Conservation (phyloP, 2,797 vertebrate species). For the Chiroxiphia lanceolata region DNA sequence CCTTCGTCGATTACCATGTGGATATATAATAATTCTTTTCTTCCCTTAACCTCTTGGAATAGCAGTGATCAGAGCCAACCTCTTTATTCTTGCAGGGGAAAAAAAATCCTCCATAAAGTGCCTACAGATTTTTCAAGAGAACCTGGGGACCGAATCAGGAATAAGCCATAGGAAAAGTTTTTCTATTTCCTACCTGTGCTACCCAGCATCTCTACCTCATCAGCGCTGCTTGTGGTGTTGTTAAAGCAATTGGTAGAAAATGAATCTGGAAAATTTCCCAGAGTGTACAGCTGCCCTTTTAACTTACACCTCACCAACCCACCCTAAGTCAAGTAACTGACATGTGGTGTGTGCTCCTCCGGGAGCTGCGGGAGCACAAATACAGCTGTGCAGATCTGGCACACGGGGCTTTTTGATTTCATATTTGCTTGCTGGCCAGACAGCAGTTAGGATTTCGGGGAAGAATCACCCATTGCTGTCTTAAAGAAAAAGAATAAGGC, state of each 20-base stretch:
- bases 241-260: slow-evolving; percentile 44
- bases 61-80: slow-evolving; percentile 21
- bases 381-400: slow-evolving; percentile 44
- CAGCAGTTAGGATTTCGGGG: slow-evolving; percentile 18
- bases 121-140: slow-evolving; percentile 33
- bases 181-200: slow-evolving; percentile 32
- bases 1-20: slow-evolving; percentile 28
- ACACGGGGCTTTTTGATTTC: slow-evolving; percentile 31
- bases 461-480: background rate
- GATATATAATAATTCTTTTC: slow-evolving; percentile 19
- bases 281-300: slow-evolving; percentile 50
- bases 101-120: slow-evolving; percentile 10
- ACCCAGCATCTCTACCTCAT: background rate
- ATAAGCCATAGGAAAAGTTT: background rate
- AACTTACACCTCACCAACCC: slow-evolving; percentile 47
- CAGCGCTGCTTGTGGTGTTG: background rate
- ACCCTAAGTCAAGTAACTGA: slow-evolving; percentile 34
- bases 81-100: background rate
- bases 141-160: background rate
- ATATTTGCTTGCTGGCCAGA: slow-evolving; percentile 14
- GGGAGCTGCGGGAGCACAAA: slow-evolving; percentile 17
- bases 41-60: slow-evolving; percentile 46
- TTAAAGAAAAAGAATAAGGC: background rate
- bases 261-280: slow-evolving; percentile 32
- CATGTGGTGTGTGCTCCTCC: slow-evolving; percentile 6